Evolutionary conservation across 2,113 vertebrate genomes (phyloP).

Genomic region (Aplodontia rufa): DNA sequence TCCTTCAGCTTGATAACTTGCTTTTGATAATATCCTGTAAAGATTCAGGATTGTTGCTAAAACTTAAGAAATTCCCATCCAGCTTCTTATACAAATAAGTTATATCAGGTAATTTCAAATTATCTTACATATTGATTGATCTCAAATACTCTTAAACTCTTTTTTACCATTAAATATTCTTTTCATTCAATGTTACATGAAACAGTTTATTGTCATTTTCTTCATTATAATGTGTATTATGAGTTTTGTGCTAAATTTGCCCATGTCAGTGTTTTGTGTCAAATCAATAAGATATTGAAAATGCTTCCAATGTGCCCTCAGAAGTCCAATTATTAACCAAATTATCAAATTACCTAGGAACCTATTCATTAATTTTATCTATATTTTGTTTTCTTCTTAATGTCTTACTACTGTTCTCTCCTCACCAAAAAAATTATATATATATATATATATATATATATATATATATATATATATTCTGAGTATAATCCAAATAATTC

Average conservation of each 20-base stretch:
- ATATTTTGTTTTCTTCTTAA: background rate
- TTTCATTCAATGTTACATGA: background rate
- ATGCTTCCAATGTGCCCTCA: background rate
- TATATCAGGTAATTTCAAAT: background rate
- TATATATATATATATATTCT: too few relatives aligned
- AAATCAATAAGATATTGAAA: slow-evolving; percentile 7
- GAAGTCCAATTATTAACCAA: background rate
- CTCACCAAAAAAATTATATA: background rate
- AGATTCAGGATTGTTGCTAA: background rate
- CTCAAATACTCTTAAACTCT: background rate
- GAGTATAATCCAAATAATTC: background rate
- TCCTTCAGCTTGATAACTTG: background rate
- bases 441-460: too few relatives aligned
- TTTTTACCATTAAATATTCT: too few relatives aligned
- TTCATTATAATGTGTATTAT: background rate
- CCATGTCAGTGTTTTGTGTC: background rate
- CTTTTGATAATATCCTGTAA: background rate
- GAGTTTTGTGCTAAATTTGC: background rate
- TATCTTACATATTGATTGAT: background rate
- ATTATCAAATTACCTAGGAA: background rate
- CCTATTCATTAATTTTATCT: background rate
- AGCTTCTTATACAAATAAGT: background rate
- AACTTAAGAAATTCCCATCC: background rate
- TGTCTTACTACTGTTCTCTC: background rate
- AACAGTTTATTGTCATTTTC: background rate